Evolutionary conservation across 2,888 invertebrate species (phyloP).

Genomic region (Mythimna albipuncta): DNA sequence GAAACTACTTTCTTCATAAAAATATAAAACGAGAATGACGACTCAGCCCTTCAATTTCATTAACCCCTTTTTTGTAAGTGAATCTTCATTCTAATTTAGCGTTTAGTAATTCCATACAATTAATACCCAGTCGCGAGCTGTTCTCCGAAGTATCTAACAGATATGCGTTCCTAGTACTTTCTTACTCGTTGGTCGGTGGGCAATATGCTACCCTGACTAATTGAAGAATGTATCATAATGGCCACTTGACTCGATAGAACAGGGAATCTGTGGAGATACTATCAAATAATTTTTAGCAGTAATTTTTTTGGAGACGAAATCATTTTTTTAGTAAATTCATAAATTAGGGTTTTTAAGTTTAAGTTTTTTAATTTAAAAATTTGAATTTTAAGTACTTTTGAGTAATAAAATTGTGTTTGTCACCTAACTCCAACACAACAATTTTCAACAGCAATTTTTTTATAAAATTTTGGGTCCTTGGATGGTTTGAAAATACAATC

Average conservation of each 20-base stretch:
- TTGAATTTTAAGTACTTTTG: too few species aligned
- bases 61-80: not conserved
- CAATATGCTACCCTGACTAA: slow-evolving; percentile 75
- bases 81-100: slow-evolving; percentile 15
- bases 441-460: too few species aligned
- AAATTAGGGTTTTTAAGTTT: too few species aligned
- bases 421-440: too few species aligned
- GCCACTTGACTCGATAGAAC: slow-evolving; percentile 80
- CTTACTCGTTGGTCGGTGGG: slow-evolving; percentile 43
- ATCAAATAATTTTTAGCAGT: not conserved
- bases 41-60: not conserved
- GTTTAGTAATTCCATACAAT: slow-evolving; percentile 31
- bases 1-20: too few species aligned
- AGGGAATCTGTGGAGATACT: slow-evolving; percentile 38
- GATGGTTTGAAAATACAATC: too few species aligned
- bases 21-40: too few species aligned
- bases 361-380: too few species aligned
- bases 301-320: not conserved
- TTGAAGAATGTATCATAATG: slow-evolving; percentile 81
- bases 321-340: too few species aligned
- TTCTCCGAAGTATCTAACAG: slow-evolving; percentile 52
- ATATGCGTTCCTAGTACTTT: slow-evolving; percentile 53
- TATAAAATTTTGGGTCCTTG: too few species aligned
- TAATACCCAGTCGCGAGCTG: slow-evolving; percentile 27
- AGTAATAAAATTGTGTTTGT: too few species aligned